phyloP scores from a whole-genome alignment of 64 coral and sea anemone genomes.

The Dendronephthya gigantea region DNA sequence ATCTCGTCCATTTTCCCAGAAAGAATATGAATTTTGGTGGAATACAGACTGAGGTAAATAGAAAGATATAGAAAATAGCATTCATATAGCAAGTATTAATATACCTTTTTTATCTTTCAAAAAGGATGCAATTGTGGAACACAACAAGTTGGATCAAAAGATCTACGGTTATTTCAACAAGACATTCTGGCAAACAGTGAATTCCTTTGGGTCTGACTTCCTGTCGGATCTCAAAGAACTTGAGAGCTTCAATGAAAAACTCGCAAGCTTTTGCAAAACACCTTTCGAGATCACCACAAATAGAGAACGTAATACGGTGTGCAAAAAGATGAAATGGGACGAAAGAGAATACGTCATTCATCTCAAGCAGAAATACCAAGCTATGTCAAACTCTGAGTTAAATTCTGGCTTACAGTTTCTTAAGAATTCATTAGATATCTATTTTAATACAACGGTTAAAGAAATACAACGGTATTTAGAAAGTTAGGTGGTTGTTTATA shows the following conservation, averaged over 20 bases:
- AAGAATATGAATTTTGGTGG: not conserved
- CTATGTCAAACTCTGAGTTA: not conserved
- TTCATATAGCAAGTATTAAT: not conserved
- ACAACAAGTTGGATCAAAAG: constrained; percentile 47
- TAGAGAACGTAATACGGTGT: not conserved
- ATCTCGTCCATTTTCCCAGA: not conserved
- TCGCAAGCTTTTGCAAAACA: not conserved
- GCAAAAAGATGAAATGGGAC: not conserved
- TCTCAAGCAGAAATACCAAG: not conserved
- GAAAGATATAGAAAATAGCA: not conserved
- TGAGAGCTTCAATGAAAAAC: not conserved
- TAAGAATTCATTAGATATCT: not conserved
- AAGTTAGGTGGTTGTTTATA: no score
- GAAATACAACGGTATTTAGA: not conserved
- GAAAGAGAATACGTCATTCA: not conserved
- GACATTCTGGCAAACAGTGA: constrained; percentile 88
- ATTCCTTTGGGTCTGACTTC: constrained; percentile 51
- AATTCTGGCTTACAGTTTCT: not conserved
- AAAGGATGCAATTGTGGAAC: not conserved
- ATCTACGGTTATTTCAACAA: constrained; percentile 76
- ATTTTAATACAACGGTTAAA: not conserved
- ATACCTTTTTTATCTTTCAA: not conserved
- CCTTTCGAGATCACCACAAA: not conserved
- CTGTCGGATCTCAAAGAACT: constrained; percentile 58
- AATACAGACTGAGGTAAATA: not conserved